Evolutionary conservation across 2,888 invertebrate genomes (phyloP).

Genomic region (Acleris sparsana): DNA sequence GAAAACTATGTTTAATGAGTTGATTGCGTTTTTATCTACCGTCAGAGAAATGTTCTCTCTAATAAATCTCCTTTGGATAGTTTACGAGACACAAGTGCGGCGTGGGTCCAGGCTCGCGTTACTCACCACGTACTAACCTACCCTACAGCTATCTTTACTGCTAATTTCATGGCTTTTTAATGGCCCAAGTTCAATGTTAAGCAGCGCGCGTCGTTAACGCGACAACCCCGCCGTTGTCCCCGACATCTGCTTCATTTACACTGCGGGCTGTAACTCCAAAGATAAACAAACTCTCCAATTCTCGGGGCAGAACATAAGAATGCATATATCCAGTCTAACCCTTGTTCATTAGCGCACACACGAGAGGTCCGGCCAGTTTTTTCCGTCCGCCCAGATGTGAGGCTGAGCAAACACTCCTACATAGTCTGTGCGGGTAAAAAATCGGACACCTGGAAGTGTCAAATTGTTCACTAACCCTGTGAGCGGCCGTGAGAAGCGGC

Average conservation of each 20-base stretch:
- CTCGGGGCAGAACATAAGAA: conserved; percentile 54
- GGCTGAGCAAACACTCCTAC: conserved; percentile 71
- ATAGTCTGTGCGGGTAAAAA: conserved; percentile 75
- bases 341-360: conserved; percentile 74
- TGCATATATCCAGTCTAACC: conserved; percentile 44
- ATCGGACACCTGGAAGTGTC: conserved; percentile 82
- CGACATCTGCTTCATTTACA: conserved; percentile 68
- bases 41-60: conserved; percentile 22
- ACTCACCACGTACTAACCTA: conserved; percentile 63
- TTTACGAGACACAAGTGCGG: conserved; percentile 32
- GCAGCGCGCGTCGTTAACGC: conserved; percentile 55
- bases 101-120: conserved; percentile 31
- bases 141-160: conserved; percentile 73
- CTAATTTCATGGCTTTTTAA: conserved; percentile 77
- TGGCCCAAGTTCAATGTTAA: conserved; percentile 79
- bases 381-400: conserved; percentile 78
- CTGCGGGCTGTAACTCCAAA: conserved; percentile 53
- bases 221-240: conserved; percentile 66
- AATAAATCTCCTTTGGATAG: conserved; percentile 11
- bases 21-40: conserved; percentile 23
- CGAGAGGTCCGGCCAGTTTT: conserved; percentile 80
- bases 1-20: conserved; percentile 19
- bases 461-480: conserved; percentile 79
- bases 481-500: conserved; percentile 73
- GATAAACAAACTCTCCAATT: conserved; percentile 65